Percentiles rank a stretch among this genome's conserved stretches.
Evolutionary conservation across 2,888 invertebrate genomes (phyloP).

Genomic region (Aphidoletes aphidimyza): DNA sequence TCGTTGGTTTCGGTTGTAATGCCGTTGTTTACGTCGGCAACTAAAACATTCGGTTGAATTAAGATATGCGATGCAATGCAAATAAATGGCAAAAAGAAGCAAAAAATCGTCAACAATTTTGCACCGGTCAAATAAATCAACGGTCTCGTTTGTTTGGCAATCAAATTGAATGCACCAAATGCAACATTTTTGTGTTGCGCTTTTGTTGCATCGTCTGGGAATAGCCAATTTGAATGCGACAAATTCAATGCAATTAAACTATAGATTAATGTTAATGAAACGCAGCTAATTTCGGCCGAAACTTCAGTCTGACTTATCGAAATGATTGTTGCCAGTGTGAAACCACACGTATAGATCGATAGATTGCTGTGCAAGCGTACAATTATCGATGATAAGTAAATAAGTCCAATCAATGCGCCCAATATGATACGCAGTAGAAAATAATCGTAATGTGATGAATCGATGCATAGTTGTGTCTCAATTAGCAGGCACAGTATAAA

Average conservation of each 20-base stretch:
- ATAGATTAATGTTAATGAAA: neutral
- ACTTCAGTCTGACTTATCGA: neutral
- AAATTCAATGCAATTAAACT: neutral
- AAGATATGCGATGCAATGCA: neutral
- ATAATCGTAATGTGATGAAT: neutral
- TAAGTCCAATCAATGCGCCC: constrained; percentile 8
- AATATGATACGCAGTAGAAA: neutral
- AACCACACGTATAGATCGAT: neutral
- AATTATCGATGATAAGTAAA: constrained; percentile 11
- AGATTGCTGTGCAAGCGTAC: neutral
- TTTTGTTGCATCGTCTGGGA: neutral
- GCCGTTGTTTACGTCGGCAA: neutral
- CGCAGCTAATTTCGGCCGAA: neutral
- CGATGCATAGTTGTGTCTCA: neutral
- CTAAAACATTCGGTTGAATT: neutral
- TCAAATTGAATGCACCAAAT: neutral
- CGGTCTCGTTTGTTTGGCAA: neutral
- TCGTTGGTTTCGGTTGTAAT: no score
- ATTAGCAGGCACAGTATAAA: neutral
- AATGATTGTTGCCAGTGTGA: neutral
- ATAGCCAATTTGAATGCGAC: neutral
- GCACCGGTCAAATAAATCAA: constrained; percentile 2
- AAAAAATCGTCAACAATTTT: constrained; percentile 1
- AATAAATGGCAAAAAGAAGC: neutral
- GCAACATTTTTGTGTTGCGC: neutral